Evolutionary conservation across 1,140 invertebrate genomes (phyloP), one percentile per base, ranked within the genome.

Genomic region (Scaptomyza montana): DNA sequence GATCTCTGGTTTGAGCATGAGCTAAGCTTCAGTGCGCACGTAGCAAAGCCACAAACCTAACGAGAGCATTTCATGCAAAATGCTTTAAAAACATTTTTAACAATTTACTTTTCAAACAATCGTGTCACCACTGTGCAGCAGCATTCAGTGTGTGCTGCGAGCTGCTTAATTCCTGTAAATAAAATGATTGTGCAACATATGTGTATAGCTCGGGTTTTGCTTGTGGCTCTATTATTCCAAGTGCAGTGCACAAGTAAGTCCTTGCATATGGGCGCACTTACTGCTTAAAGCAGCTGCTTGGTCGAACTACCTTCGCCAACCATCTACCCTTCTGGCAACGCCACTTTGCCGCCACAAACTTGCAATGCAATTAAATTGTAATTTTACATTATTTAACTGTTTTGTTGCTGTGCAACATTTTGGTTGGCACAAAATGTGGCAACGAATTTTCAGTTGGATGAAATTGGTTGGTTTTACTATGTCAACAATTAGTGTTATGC

Each of bases 101-200:
- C 30, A 6, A 30, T 30, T 30, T 30, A 30, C 5, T 30, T 30
- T 30, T 30, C 5, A 39, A 39, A 2, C 9, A 49, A 19, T 10
- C 12, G 12, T 43, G 6, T 10, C 13, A 19, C 49, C 77, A 82
- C 78, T 72, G 82, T 86, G 59, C 63, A n/a, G 41, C 41, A n/a
- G 41, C 55, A 43, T 45, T 36, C 39, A 67, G 61, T 43, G 45
- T 43, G 45, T 49, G 64, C 60, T 59, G 61, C 47, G 50, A 78
- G 65, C 47, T 87, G 78, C 68, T 89, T 87, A 87, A 87, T 89
- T 87, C 68, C 68, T 77, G 79, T 84, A 87, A 87, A 87, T 87
- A 87, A 87, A 87, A 87, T 89, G 76, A 87, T 87, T 87, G 76
- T 87, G 82, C 75, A 87, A 82, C 82, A 87, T 87, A 87, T 86